These are phyloP conservation scores for Scolopax mira DNA, from an alignment of 2,113 vertebrate genomes.

Conservation along the genomic window DNA sequence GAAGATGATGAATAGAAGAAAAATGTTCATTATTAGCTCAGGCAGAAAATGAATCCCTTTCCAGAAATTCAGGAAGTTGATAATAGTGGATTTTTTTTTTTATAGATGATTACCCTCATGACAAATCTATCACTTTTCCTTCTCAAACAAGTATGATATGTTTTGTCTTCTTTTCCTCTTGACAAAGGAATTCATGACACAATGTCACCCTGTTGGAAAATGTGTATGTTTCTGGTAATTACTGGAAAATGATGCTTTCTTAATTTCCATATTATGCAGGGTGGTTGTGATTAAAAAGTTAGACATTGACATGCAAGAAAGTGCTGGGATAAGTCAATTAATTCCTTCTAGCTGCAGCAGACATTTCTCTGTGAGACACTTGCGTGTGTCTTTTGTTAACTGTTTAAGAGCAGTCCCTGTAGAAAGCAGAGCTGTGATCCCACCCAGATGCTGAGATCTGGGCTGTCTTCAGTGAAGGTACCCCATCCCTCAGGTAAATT, in stretches of 20 bases:
- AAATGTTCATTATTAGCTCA: slow-evolving; percentile 54
- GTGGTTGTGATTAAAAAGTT: slow-evolving; percentile 36
- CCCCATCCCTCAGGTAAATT: background rate
- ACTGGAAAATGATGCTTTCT: slow-evolving; percentile 46
- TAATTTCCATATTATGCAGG: slow-evolving; percentile 40
- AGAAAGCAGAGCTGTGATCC: background rate
- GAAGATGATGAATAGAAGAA: slow-evolving; percentile 49
- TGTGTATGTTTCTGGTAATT: slow-evolving; percentile 43
- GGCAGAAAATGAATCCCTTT: slow-evolving; percentile 53
- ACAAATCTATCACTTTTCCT: slow-evolving; percentile 59
- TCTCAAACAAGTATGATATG: slow-evolving; percentile 2
- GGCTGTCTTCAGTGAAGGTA: background rate
- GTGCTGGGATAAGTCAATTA: background rate
- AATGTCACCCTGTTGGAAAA: slow-evolving; percentile 37
- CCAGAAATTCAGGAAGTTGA: slow-evolving; percentile 56
- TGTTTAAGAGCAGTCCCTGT: background rate
- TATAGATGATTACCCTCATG: slow-evolving; percentile 70
- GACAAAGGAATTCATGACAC: slow-evolving; percentile 30
- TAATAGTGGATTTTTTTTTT: slow-evolving; percentile 37
- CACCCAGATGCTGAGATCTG: background rate
- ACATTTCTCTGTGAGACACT: background rate
- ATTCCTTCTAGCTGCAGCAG: background rate
- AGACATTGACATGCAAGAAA: slow-evolving; percentile 15
- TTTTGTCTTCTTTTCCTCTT: slow-evolving; percentile 19
- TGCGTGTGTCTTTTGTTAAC: background rate